Evolutionary conservation across 2,113 vertebrate species (phyloP).

Genomic region (Leptosomus discolor): DNA sequence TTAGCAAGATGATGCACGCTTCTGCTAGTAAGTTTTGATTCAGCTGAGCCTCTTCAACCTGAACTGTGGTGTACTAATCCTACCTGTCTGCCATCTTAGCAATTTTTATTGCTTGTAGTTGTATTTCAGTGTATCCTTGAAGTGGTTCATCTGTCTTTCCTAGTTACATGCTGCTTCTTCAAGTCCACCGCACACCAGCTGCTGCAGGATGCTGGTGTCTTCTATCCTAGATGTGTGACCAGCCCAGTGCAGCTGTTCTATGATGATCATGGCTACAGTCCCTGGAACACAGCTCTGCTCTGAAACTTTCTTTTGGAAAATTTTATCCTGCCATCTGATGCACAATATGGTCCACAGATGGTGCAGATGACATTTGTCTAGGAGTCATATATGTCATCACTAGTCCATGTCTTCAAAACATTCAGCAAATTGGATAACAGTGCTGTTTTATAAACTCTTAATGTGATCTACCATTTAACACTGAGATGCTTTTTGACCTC

Average conservation of each 20-base stretch:
- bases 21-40: neutral
- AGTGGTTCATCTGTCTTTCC: neutral
- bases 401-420: constrained; percentile 27
- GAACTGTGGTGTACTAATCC: too few relatives aligned
- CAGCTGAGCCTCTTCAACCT: neutral
- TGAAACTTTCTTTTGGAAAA: constrained; percentile 44
- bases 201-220: neutral
- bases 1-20: neutral
- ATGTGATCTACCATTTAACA: neutral
- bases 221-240: neutral
- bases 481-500: neutral
- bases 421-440: neutral
- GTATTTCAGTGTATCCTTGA: neutral
- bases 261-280: constrained; percentile 40
- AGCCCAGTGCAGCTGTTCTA: neutral
- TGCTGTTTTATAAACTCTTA: neutral
- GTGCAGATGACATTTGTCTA: constrained; percentile 61
- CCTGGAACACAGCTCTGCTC: constrained; percentile 41
- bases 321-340: constrained; percentile 56
- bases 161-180: neutral
- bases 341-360: constrained; percentile 63
- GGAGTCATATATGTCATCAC: constrained; percentile 36
- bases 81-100: neutral
- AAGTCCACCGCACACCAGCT: neutral
- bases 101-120: neutral